These are phyloP conservation scores for Pristionchus arcanus DNA, from an alignment of 2,888 invertebrate genomes.

Conservation along the genomic window DNA sequence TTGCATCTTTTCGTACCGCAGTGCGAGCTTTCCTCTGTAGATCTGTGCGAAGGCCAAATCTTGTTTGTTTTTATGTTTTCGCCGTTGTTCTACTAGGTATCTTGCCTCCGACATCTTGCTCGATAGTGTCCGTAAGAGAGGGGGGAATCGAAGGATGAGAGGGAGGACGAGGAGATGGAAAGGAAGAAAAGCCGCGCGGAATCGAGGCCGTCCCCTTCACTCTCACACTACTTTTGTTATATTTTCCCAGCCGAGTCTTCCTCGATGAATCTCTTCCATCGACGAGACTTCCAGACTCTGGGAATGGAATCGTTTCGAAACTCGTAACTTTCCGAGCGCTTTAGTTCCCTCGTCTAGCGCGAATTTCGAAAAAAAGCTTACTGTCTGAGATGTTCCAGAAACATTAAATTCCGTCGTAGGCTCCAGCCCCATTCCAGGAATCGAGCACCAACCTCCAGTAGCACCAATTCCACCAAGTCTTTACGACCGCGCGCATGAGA, in stretches of 20 bases:
- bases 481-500: neutral
- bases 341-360: too few relatives aligned
- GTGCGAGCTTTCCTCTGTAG: too few relatives aligned
- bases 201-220: neutral
- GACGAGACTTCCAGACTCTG: neutral
- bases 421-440: neutral
- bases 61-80: too few relatives aligned
- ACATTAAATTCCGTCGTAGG: too few relatives aligned
- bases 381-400: too few relatives aligned
- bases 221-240: conserved; percentile 43
- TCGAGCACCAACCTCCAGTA: neutral
- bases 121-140: neutral
- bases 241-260: neutral
- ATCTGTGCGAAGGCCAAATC: too few relatives aligned
- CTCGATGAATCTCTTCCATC: neutral
- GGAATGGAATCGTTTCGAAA: neutral
- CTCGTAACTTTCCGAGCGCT: too few relatives aligned
- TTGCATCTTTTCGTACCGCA: too few relatives aligned
- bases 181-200: neutral
- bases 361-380: too few relatives aligned
- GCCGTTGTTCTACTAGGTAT: too few relatives aligned
- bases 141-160: neutral
- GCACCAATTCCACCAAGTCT: neutral
- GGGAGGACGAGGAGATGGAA: neutral
- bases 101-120: neutral